Evolutionary conservation across 92 coral and sea anemone genomes (phyloP).

Genomic region (Epizoanthus fatuus): DNA sequence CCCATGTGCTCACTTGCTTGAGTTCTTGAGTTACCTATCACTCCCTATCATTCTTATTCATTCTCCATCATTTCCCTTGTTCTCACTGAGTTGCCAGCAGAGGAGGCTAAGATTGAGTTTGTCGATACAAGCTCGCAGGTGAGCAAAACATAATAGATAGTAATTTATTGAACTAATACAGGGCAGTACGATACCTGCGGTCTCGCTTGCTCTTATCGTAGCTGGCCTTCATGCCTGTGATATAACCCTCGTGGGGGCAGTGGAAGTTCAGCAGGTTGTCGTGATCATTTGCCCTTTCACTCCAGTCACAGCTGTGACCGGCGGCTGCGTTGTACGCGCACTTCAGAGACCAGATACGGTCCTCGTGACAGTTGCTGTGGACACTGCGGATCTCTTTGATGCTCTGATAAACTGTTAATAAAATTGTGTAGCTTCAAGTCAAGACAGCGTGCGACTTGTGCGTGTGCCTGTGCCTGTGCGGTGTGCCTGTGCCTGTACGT

Average conservation of each 20-base stretch:
- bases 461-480: too few relatives aligned
- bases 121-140: too few relatives aligned
- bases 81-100: too few relatives aligned
- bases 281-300: constrained; percentile 4
- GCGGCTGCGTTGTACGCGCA: constrained; percentile 41
- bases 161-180: too few relatives aligned
- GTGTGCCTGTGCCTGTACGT: too few relatives aligned
- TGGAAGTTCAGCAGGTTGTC: constrained; percentile 52
- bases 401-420: constrained; percentile 21
- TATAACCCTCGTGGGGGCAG: constrained; percentile 47
- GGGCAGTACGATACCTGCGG: constrained; percentile 15
- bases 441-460: too few relatives aligned
- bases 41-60: too few relatives aligned
- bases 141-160: too few relatives aligned
- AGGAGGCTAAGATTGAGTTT: too few relatives aligned
- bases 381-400: constrained; percentile 31
- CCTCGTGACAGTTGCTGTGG: constrained; percentile 53
- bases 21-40: too few relatives aligned
- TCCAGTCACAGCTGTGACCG: constrained; percentile 43
- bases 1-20: too few relatives aligned
- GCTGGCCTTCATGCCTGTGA: constrained; percentile 29
- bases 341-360: constrained; percentile 33
- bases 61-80: too few relatives aligned
- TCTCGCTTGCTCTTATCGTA: background rate
- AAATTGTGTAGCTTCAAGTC: background rate